phyloP scores from a whole-genome alignment of 2,888 invertebrate species.

The Diadromus collaris region DNA sequence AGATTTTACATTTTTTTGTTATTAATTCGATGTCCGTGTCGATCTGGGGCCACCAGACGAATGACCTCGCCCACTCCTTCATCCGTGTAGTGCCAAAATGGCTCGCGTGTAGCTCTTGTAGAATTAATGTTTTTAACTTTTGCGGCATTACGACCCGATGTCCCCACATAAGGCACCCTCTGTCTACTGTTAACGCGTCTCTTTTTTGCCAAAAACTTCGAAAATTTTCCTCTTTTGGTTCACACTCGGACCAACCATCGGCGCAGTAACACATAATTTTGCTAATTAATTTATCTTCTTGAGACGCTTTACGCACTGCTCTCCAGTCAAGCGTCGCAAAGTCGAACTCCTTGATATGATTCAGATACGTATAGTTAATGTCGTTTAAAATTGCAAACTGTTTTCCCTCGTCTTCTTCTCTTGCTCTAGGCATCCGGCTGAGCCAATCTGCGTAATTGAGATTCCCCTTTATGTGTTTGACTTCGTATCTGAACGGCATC shows the following conservation, averaged over 20 bases:
- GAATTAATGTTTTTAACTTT: too few relatives aligned
- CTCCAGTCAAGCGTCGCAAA: constrained; percentile 46
- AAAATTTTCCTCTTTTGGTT: constrained; percentile 32
- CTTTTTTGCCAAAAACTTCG: too few relatives aligned
- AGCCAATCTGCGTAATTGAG: constrained; percentile 44
- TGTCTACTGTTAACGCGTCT: too few relatives aligned
- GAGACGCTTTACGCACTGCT: constrained; percentile 28
- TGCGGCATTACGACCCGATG: too few relatives aligned
- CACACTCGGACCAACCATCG: constrained; percentile 39
- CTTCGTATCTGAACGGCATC: constrained; percentile 44
- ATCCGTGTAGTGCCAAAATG: constrained; percentile 64
- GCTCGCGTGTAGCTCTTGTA: constrained; percentile 63
- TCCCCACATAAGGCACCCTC: too few relatives aligned
- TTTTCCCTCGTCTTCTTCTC: neutral
- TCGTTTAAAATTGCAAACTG: constrained; percentile 31
- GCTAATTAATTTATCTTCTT: constrained; percentile 27
- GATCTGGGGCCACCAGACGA: constrained; percentile 63
- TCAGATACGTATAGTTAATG: constrained; percentile 42
- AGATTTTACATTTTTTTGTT: constrained; percentile 60
- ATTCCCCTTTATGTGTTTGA: constrained; percentile 28
- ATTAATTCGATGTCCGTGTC: constrained; percentile 66
- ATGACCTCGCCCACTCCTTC: constrained; percentile 63
- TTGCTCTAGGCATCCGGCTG: constrained; percentile 18
- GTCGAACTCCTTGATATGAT: constrained; percentile 38
- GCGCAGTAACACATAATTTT: constrained; percentile 35